phyloP scores from a whole-genome alignment of 2,113 vertebrate genomes.

The Rhagologus leucostigma region DNA sequence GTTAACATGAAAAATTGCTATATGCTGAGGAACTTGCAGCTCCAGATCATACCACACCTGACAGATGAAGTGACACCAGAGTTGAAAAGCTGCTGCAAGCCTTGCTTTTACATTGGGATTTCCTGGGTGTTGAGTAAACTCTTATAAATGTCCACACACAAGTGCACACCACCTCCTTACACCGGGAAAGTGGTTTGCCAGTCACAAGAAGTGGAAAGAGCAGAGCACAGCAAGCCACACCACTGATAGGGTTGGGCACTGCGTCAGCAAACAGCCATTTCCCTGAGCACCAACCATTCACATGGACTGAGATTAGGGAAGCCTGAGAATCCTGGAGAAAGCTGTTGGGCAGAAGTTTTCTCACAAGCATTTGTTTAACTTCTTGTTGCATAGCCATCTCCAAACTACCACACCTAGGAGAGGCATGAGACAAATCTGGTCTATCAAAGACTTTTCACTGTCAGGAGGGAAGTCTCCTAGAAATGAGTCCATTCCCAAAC shows the following conservation, averaged over 20 bases:
- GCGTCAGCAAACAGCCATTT: background rate
- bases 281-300: background rate
- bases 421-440: background rate
- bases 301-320: background rate
- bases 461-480: background rate
- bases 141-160: background rate
- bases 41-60: background rate
- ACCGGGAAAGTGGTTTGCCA: background rate
- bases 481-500: background rate
- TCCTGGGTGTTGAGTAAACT: background rate
- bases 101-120: background rate
- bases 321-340: background rate
- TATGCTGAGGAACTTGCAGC: background rate
- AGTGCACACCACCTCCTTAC: background rate
- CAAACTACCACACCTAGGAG: background rate
- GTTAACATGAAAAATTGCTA: background rate
- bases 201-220: background rate
- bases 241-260: accelerated
- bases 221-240: background rate
- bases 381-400: background rate
- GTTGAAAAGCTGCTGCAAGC: background rate
- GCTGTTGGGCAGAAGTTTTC: background rate
- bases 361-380: background rate
- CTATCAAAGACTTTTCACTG: background rate
- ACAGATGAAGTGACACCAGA: background rate